Base-by-base conservation (phyloP, 2,888 invertebrate species). In the Pandemis corylana region DNA sequence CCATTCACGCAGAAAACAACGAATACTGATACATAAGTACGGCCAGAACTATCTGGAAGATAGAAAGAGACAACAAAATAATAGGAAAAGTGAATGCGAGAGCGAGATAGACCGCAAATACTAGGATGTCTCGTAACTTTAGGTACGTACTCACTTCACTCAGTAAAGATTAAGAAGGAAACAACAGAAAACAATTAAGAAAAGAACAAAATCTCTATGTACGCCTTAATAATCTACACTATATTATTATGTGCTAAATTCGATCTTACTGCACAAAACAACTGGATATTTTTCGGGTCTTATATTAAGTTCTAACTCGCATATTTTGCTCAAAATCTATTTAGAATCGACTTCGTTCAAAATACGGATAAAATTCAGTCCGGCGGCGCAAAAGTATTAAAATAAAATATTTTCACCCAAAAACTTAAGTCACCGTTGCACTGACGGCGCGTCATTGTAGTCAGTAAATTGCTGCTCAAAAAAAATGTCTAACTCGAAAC, bases 1-100 rank as follows among this genome's bases (percentile, higher is more conserved):
- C 12, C 66, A 51, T 68, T 71, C 71, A 81, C 74, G 80, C 79
- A 79, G 77, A 80, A 79, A 78, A 80, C 71, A 77, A 78, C 80
- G 78, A 68, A 82, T 80, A 84, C 85, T 82, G 86, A 82, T 82
- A 84, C 80, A 85, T 88, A 89, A 89, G 89, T 88, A 90, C 87
- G 80, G 79, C 85, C 87, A 82, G 82, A 83, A 73, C 83, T 82
- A 77, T 80, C 83, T 79, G 81, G 82, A 56, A 28, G 13, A 28
- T 13, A 75, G 74, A 79, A 77, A 77, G 71, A 79, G 80, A 77
- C 78, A 81, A 78, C 71, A 67, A 69, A 77, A 80, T 76, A 79
- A 72, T 69, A 76, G 76, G 77, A 77, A 76, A 77, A 80, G 78
- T 76, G 72, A 78, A 79, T 79, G 28, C 7, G 41, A 41, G 44